Evolutionary conservation across 1,140 invertebrate genomes (phyloP).

Genomic region (Venustaconcha ellipsiformis): DNA sequence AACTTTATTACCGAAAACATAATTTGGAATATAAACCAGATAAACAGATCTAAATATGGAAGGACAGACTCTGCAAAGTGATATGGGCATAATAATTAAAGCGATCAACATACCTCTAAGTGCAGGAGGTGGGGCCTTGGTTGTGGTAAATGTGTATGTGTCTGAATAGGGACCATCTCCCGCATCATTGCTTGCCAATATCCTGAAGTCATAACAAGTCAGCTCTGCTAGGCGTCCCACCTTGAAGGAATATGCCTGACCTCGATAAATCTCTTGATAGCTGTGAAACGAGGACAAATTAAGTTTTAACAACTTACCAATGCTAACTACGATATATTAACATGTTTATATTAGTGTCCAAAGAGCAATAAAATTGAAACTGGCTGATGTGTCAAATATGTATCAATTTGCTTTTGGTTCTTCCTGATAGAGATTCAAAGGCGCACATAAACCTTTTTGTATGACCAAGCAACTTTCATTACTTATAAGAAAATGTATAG

Average conservation of each 20-base stretch:
- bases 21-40: background rate
- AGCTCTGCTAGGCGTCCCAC: constrained; percentile 84
- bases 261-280: constrained; percentile 83
- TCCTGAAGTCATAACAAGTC: constrained; percentile 83
- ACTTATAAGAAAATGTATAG: too few species aligned
- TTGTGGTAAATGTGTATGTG: constrained; percentile 77
- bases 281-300: constrained; percentile 45
- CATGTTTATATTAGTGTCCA: too few species aligned
- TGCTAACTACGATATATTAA: too few species aligned
- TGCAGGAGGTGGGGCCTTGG: constrained; percentile 81
- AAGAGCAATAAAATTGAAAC: too few species aligned
- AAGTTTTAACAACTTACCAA: too few species aligned
- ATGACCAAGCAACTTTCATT: too few species aligned
- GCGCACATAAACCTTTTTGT: too few species aligned
- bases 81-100: background rate
- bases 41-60: background rate
- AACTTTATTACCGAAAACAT: background rate
- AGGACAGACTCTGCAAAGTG: background rate
- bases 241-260: constrained; percentile 81
- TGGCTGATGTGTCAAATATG: too few species aligned
- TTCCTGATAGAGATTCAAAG: too few species aligned
- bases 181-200: constrained; percentile 85
- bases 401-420: too few species aligned
- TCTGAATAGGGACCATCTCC: constrained; percentile 84
- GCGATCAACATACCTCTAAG: constrained; percentile 74